phyloP scores from a whole-genome alignment of 2,888 invertebrate species.

The Arrhopalites spinosus region DNA sequence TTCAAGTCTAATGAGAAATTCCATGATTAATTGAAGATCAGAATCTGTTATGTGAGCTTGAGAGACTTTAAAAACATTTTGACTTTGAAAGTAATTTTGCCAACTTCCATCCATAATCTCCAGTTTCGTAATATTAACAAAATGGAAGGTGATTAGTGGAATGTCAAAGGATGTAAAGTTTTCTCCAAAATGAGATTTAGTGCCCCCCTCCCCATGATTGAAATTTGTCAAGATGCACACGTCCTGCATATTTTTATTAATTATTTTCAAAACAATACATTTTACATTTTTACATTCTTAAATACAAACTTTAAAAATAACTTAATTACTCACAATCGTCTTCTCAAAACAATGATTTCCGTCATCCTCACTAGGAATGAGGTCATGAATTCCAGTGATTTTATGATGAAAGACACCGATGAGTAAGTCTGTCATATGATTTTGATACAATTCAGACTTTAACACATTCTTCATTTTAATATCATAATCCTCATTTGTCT shows the following conservation, averaged over 20 bases:
- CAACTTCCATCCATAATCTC: conserved; percentile 36
- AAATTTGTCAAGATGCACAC: conserved; percentile 22
- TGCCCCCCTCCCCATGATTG: not conserved
- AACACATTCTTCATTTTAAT: not conserved
- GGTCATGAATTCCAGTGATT: conserved; percentile 26
- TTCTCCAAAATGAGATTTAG: not conserved
- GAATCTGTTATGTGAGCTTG: conserved; percentile 36
- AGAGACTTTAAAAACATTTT: conserved; percentile 2
- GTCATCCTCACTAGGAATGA: conserved; percentile 30
- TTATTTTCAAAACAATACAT: too few species aligned
- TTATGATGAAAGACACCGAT: conserved; percentile 34
- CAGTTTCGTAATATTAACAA: conserved; percentile 35
- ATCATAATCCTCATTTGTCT: too few species aligned
- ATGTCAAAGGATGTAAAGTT: conserved; percentile 39
- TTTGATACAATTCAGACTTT: conserved; percentile 2
- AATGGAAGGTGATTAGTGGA: conserved; percentile 16
- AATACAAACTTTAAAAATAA: too few species aligned
- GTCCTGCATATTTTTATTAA: too few species aligned
- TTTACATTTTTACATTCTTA: too few species aligned
- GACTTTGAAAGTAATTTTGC: conserved; percentile 13
- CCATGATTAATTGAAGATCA: conserved; percentile 39
- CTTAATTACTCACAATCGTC: not conserved
- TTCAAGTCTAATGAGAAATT: conserved; percentile 32
- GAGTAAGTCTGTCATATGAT: conserved; percentile 31
- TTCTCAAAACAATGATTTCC: not conserved